Percentiles rank a stretch among this genome's conserved stretches.
Evolutionary conservation across 2,888 invertebrate species (phyloP).

Genomic region (Xylota sylvarum): DNA sequence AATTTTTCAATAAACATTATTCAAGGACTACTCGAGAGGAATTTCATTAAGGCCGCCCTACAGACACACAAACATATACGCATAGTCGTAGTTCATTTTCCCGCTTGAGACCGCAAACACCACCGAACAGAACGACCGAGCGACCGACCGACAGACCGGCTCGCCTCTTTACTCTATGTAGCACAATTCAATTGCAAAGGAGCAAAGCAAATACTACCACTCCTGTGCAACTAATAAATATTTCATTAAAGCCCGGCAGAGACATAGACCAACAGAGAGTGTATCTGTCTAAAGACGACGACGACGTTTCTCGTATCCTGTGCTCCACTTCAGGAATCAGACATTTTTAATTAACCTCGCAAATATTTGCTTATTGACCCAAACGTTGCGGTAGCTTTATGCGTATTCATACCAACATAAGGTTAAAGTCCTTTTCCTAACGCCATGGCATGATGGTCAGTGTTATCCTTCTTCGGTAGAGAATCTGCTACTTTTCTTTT

Average conservation of each 20-base stretch:
- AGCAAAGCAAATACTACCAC: constrained; percentile 67
- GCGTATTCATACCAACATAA: constrained; percentile 47
- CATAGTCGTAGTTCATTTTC: constrained; percentile 26
- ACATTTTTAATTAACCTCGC: constrained; percentile 79
- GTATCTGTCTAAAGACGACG: constrained; percentile 31
- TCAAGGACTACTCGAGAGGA: constrained; percentile 47
- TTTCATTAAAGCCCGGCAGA: constrained; percentile 63
- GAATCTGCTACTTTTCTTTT: constrained; percentile 22
- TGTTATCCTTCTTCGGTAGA: constrained; percentile 11
- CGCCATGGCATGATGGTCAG: constrained; percentile 8
- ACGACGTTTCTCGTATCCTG: constrained; percentile 14
- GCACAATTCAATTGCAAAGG: constrained; percentile 68
- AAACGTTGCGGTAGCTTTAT: constrained; percentile 67
- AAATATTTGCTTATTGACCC: constrained; percentile 79
- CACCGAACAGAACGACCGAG: constrained; percentile 12
- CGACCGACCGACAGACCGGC: no score
- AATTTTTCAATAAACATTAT: constrained; percentile 71
- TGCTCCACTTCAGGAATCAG: constrained; percentile 69
- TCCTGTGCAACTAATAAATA: constrained; percentile 68
- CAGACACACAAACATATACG: constrained; percentile 15
- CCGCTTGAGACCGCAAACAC: constrained; percentile 46
- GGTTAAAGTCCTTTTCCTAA: constrained; percentile 41
- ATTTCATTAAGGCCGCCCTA: constrained; percentile 67
- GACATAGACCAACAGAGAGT: neutral
- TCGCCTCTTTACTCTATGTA: constrained; percentile 45